Evolutionary conservation across 2,888 invertebrate genomes (phyloP), one percentile per base, ranked within the genome.

Genomic region (Lasioglossum pauxillum): DNA sequence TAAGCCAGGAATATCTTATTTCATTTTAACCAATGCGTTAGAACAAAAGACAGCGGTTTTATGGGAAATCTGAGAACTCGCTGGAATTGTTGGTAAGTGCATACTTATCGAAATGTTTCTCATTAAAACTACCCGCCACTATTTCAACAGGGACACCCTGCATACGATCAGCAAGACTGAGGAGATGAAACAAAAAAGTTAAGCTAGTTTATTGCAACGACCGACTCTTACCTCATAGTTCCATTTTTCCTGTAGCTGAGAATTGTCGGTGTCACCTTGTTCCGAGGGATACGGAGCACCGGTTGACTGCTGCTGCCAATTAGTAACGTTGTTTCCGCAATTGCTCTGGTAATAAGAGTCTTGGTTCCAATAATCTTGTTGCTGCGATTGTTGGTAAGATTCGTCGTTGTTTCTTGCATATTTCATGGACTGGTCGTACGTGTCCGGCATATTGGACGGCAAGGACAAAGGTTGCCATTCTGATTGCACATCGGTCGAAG

Each of bases 221-320:
- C 79, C 41, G 71, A 41, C 69, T 7, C 41, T 78, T 92, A 95
- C 95, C 95, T 95, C 95, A 93, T 95, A 95, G 91, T 93, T 94
- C 95, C 95, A 95, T 78, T 93, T 94, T 72, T 92, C 94, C 72
- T 93, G 93, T 76, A 90, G 92, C 64, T 94, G 94, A n/a, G 91
- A 85, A 69, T 91, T 90, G 80, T 94, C 94, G 53, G 86, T 84
- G 44, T 94, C 94, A 73, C 92, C 78, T 78, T 94, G 94, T n/a
- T 93, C 92, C 23, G 89, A 49, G 7, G 91, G 83, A 81, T 93
- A 94, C 19, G 91, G 91, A 27, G 87, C 46, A 19, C 90, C 92
- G 16, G 82, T 83, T 4, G 88, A 57, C n/a, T 90, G 91, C 27
- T 92, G 91, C 19, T 93, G 93, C 95, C 94, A 95, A 16, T 94